Evolutionary conservation across 2,113 vertebrate species (phyloP).

Genomic region (Raja brachyura): DNA sequence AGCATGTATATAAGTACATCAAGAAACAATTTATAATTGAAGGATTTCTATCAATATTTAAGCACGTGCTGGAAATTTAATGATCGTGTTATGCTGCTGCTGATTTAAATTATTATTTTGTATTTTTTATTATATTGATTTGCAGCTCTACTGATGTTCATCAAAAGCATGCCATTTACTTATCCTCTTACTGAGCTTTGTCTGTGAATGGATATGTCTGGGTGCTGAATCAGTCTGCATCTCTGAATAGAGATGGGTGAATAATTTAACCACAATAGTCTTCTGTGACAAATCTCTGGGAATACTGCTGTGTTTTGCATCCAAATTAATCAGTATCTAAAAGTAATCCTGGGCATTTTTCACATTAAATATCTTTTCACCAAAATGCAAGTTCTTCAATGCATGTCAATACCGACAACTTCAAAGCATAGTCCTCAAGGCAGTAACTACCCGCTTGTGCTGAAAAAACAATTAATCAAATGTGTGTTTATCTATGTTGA

Average conservation of each 20-base stretch:
- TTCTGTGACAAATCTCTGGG: conserved; percentile 26
- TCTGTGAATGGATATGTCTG: conserved; percentile 33
- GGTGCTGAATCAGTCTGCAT: conserved; percentile 30
- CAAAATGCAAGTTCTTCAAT: conserved; percentile 18
- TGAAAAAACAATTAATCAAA: conserved; percentile 4
- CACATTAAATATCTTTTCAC: conserved; percentile 17
- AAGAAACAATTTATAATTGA: background rate
- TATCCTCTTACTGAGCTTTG: conserved; percentile 11
- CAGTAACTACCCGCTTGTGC: background rate
- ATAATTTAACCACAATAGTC: conserved; percentile 36
- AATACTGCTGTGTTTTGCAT: conserved; percentile 20
- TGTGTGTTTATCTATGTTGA: background rate
- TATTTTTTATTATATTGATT: background rate
- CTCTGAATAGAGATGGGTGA: conserved; percentile 25
- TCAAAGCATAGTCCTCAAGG: background rate
- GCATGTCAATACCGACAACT: background rate
- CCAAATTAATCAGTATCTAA: conserved; percentile 17
- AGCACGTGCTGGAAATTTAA: background rate
- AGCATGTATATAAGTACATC: background rate
- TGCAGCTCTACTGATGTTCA: background rate
- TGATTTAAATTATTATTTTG: background rate
- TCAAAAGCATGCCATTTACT: background rate
- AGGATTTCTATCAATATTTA: background rate
- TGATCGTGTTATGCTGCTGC: background rate
- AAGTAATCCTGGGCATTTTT: conserved; percentile 32